Base-by-base conservation (phyloP, 37 sponge, comb jelly and placozoan genomes). In the Crambe crambe region DNA sequence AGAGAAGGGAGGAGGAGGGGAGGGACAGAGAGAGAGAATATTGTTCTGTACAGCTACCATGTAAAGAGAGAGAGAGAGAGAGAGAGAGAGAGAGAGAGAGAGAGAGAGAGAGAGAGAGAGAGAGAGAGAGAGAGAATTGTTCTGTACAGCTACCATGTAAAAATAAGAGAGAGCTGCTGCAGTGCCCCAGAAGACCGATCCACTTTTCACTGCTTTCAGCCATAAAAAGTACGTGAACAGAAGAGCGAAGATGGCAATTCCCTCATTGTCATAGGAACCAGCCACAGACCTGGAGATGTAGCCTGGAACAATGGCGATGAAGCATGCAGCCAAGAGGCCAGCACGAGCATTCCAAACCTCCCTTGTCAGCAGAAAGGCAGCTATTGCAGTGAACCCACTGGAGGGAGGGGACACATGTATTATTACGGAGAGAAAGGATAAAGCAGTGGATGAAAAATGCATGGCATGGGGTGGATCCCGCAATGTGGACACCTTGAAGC, bases 281-380 rank as follows among this genome's bases (percentile, higher is more conserved):
- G 99, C 99, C 29, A 99, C 99, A 37, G 99, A 99, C 61, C 99
- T 84, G n/a, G 99, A 99, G 51, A 94, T 99, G 89, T 99, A 99
- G 32, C 99, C 80, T 23, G 77, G 85, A 57, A 75, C 96, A 44
- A 99, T 99, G 27, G 99, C 95, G 29, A 99, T 99, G 91, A 92
- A 94, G 70, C 93, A 91, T 22, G 99, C 99, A 37, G 97, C 95
- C 9, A 99, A 78, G 47, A 99, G 91, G n/a, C 97, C 99, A 41
- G 99, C 99, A 6, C 93, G 78, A 18, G 86, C 68, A 56, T 88
- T 99, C 99, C 99, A 99, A 29, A 99, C 85, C 73, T 99, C 99
- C 25, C 91, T 63, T 17, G 99, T 99, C 66, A 99, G 81, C 36
- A 96, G 60, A 58, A 90, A 99, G 35, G 93, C 87, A 15, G 99